These are phyloP conservation scores for Pseudachorutes palmiensis DNA, from an alignment of 1,140 invertebrate species.

Conservation along the genomic window DNA sequence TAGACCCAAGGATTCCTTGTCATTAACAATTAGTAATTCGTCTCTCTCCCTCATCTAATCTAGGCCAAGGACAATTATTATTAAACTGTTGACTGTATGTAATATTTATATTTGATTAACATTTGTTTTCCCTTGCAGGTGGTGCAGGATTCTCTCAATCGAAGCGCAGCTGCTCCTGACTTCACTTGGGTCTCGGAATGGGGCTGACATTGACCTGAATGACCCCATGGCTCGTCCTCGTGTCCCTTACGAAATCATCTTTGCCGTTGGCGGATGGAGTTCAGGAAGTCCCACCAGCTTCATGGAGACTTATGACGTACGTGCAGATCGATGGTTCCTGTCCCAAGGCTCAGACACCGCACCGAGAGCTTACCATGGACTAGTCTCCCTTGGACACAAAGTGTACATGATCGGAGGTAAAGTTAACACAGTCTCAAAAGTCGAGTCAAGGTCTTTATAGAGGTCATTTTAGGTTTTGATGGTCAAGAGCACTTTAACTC, in stretches of 20 bases:
- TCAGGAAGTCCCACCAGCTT: constrained; percentile 66
- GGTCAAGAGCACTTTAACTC: constrained; percentile 64
- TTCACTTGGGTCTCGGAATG: constrained; percentile 51
- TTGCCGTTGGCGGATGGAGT: constrained; percentile 61
- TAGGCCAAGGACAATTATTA: not conserved
- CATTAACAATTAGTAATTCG: not conserved
- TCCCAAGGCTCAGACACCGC: constrained; percentile 53
- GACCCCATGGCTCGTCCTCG: constrained; percentile 54
- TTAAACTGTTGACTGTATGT: no score
- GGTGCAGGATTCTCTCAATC: constrained; percentile 28
- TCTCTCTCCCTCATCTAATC: not conserved
- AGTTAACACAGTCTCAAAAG: constrained; percentile 45
- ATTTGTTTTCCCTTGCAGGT: constrained; percentile 11
- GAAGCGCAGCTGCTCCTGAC: constrained; percentile 47
- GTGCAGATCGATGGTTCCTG: constrained; percentile 50
- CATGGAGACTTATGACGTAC: constrained; percentile 30
- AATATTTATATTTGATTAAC: no score
- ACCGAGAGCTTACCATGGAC: constrained; percentile 64
- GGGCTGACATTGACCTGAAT: constrained; percentile 49
- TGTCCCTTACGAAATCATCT: constrained; percentile 60
- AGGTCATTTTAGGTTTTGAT: constrained; percentile 42
- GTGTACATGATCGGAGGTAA: constrained; percentile 65
- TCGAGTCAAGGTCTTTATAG: not conserved
- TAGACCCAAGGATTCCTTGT: no score
- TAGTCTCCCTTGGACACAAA: constrained; percentile 55